Evolutionary conservation across 2,113 vertebrate genomes (phyloP).

Genomic region (Cyanistes caeruleus): DNA sequence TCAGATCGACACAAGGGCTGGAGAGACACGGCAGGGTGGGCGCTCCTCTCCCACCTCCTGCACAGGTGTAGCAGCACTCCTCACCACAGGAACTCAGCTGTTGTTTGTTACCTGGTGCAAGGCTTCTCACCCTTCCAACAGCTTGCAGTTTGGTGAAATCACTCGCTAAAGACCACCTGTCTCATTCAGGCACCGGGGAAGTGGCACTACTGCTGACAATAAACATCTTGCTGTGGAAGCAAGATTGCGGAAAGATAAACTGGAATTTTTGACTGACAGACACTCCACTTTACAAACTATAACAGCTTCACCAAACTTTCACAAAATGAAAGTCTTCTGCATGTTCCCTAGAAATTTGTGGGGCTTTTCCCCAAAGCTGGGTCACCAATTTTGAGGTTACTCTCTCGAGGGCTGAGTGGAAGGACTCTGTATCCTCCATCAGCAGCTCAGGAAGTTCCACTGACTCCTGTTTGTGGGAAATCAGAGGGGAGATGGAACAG

Average conservation of each 20-base stretch:
- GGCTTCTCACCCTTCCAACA: not conserved
- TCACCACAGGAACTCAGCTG: rapidly evolving
- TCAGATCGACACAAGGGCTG: rapidly evolving
- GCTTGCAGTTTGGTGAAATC: no score
- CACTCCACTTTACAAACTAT: not conserved
- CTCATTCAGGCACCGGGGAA: not conserved
- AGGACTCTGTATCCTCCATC: no score
- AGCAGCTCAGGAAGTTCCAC: rapidly evolving
- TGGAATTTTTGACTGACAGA: not conserved
- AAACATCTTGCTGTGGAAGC: not conserved
- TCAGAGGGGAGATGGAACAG: no score
- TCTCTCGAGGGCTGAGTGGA: not conserved
- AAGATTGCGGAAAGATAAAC: no score
- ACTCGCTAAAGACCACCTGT: rapidly evolving
- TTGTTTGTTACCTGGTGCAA: not conserved
- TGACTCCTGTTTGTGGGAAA: not conserved
- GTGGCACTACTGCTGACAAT: not conserved
- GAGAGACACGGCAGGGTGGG: not conserved
- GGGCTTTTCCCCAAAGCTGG: not conserved
- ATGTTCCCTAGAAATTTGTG: not conserved
- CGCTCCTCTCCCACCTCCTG: not conserved
- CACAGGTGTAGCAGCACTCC: not conserved
- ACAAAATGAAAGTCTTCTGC: not conserved
- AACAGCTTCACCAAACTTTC: not conserved
- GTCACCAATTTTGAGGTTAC: not conserved